Evolutionary conservation across 2,113 vertebrate species (phyloP), one percentile per base, ranked within the genome.

Genomic region (Ranitomeya imitator): DNA sequence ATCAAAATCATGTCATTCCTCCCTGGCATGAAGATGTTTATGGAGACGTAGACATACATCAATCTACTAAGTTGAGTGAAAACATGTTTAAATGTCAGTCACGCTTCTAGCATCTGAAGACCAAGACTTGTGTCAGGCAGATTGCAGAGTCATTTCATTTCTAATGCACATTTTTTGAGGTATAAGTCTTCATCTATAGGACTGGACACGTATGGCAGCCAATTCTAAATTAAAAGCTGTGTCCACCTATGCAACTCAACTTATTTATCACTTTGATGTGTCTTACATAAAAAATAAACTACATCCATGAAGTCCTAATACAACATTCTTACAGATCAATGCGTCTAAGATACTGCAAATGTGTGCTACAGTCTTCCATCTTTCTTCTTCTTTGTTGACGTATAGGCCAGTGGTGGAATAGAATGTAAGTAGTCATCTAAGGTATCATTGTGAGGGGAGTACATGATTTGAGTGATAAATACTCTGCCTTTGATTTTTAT

Each of bases 101-200:
- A 65, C 37, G 60, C n/a, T 19, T 65, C n/a, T 37, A 65, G 80
- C 60, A 83, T 63, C 37, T 83, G 80, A 37, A 83, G 59, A 11
- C 37, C 77, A 79, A 51, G 59, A 83, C 60, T 51, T 83, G 60
- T 83, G 31, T 79, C 52, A 79, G 77, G 77, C 77, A 57, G 77
- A 79, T 54, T 79, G 52, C 23, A 18, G 21, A 79, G 52, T 57
- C 77, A 79, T 79, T 15, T 79, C 51, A 55, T 79, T 55, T n/a
- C 77, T 55, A 23, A 79, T 79, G 19, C 45, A 55, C 13, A 14
- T 45, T 79, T 14, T 52, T 55, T 76, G 9, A 76, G 18, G 73
- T 18, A 19, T 74, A 74, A 74, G 71, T 74, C 31, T 37, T 45
- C 31, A 45, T 15, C 31, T 74, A 37, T 73, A 74, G 16, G 71